Evolutionary conservation across 1,140 invertebrate species (phyloP), one percentile per base, ranked within the genome.

Genomic region (Drosophila arizonae): DNA sequence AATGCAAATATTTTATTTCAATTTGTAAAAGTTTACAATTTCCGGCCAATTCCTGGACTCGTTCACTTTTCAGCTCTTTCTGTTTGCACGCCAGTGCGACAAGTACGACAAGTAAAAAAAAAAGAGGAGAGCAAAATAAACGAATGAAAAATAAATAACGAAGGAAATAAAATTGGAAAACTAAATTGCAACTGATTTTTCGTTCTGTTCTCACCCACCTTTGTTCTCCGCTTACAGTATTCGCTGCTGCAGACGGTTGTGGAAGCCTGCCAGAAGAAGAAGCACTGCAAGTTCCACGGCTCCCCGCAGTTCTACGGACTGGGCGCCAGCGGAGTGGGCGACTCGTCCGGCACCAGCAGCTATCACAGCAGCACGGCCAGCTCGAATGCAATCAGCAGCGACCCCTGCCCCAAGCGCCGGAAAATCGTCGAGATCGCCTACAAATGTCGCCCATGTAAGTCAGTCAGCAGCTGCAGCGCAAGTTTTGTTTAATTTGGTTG

Each of bases 391-490:
- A 85, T 87, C 67, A 88, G 76, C 66, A 77, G 51, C 67, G 97
- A 98, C 92, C 97, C 97, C 0, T 98, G 97, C 91, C 97, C 97
- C 28, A 95, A 95, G 41, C 94, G 95, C 10, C 93, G 95, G 30
- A 98, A 98, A 92, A 97, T 97, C 91, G 96, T 98, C 77, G 96
- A 98, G 93, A 95, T 98, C 26, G 96, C 96, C 68, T 98, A 97
- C 93, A 98, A 98, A 93, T 99, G 97, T 93, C 94, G 96, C 92
- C 97, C 97, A 91, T 97, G 97, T 98, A 94, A 97, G 97, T 97
- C 92, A 66, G n/a, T 97, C 92, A 66, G n/a, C 28, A 48, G 36
- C 17, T 54, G n/a, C 57, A 58, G 28, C 46, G 26, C 54, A 58
- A 77, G 48, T 81, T 80, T 76, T 58, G 68, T 80, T 68, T 58